Evolutionary conservation across 2,797 vertebrate species (phyloP), one percentile per base, ranked within the genome.

Genomic region (Gadopsis bispinosus): DNA sequence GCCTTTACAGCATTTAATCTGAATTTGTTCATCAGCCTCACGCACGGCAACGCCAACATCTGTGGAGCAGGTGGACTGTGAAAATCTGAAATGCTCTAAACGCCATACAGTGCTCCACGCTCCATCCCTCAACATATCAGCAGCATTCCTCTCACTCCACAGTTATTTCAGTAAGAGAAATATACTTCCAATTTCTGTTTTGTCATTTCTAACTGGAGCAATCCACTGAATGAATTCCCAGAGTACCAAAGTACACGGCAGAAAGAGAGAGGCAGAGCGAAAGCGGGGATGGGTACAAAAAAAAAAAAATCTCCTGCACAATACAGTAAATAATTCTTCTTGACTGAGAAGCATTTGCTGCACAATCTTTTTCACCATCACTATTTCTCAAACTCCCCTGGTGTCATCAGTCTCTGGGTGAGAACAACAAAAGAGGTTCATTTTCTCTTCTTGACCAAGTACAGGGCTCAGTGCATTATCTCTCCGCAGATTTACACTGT

Each of bases 201-300:
- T 92, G 88, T 89, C 84, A 73, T 88, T 88, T 93, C 75, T 87
- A 91, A 92, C 90, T 85, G 81, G 84, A 89, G 88, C 86, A 90
- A 88, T 93, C 82, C 84, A 71, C 81, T 39, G 63, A 88, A 74
- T 73, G 66, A 91, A 89, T 89, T 93, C 90, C 88, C 85, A 51
- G 58, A 80, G 83, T 58, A 69, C 78, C 80, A 67, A 84, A 83
- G 69, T 75, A 80, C 69, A 78, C 72, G 79, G 92, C 84, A 89
- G 83, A 87, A 77, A 71, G 66, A 85, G 47, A 79, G 59, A 80
- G 54, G 75, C 58, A 69, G 69, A 50, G 31, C 65, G 67, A 87
- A 63, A 75, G 54, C 68, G 45, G 56, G 73, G 43, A 70, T 65
- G 13, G 50, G 69, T 65, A 51, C 22, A 47, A 73, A 68, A 61